A percentile compares a stretch with the other conserved stretches of the same genome.
Evolutionary conservation across 2,888 invertebrate genomes (phyloP).

Genomic region (Ophion obscuratus): DNA sequence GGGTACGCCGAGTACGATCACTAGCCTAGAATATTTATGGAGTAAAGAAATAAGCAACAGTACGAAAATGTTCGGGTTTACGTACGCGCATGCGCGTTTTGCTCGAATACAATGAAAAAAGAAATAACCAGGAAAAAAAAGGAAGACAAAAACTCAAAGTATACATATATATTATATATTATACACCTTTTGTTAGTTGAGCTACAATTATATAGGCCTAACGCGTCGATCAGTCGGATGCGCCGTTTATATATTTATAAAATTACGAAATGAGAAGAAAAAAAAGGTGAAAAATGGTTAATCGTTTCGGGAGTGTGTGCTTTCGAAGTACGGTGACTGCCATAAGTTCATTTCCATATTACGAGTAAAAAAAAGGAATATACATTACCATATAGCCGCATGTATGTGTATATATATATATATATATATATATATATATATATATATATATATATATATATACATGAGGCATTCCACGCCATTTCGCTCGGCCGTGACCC

Average conservation of each 20-base stretch:
- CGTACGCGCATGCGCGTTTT: slow-evolving; percentile 5
- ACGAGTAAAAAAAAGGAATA: not conserved
- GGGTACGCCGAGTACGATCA: slow-evolving; percentile 15
- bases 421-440: not conserved
- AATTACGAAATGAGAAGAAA: slow-evolving; percentile 38
- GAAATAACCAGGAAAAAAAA: slow-evolving; percentile 10
- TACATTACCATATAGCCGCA: not conserved
- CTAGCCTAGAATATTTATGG: slow-evolving; percentile 22
- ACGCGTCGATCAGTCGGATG: slow-evolving; percentile 60
- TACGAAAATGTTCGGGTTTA: not conserved
- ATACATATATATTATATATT: slow-evolving; percentile 51
- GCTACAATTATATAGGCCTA: slow-evolving; percentile 61
- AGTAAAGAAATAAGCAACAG: not conserved
- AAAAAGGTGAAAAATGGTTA: slow-evolving; percentile 43
- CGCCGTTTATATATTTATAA: slow-evolving; percentile 66
- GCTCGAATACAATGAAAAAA: slow-evolving; percentile 8
- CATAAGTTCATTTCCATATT: slow-evolving; percentile 32
- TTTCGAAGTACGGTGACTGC: slow-evolving; percentile 37
- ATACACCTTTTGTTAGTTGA: slow-evolving; percentile 63
- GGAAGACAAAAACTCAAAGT: slow-evolving; percentile 50
- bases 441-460: not conserved
- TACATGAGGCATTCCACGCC: no score
- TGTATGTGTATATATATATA: not conserved
- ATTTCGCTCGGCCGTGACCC: no score
- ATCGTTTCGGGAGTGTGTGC: slow-evolving; percentile 43